Conservation (phyloP, 2,797 vertebrate species). For the Nannoperca australis region DNA sequence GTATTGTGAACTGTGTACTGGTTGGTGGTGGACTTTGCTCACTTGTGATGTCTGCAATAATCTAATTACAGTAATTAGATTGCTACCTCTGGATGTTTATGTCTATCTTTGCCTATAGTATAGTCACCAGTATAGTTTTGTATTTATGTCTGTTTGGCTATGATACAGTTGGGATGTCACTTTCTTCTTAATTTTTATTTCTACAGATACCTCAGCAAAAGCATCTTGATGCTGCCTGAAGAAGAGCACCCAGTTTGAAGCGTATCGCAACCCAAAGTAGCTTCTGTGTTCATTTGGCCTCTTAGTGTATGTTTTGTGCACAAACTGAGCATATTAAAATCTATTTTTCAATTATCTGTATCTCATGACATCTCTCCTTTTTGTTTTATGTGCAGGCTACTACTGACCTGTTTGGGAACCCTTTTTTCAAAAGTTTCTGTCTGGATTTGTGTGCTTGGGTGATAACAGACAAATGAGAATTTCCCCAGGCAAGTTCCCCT, state of each 20-base stretch:
- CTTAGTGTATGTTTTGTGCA: not conserved
- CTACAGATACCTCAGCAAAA: too few relatives aligned
- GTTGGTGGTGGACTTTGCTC: not conserved
- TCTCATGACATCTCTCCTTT: too few relatives aligned
- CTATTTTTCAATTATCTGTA: not conserved
- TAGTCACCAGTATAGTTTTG: not conserved
- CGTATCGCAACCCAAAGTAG: not conserved
- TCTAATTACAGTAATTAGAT: not conserved
- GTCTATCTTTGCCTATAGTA: not conserved
- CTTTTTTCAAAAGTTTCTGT: not conserved
- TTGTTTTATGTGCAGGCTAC: not conserved
- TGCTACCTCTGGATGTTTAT: not conserved
- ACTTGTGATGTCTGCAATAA: too few relatives aligned
- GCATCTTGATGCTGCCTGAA: too few relatives aligned
- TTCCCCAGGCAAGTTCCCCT: slow-evolving; percentile 1
- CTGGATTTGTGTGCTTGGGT: slow-evolving; percentile 6
- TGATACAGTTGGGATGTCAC: not conserved
- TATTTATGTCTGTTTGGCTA: not conserved
- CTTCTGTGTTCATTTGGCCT: not conserved
- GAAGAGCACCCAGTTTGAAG: too few relatives aligned
- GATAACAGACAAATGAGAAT: slow-evolving; percentile 21
- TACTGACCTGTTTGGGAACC: not conserved
- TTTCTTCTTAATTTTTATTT: too few relatives aligned
- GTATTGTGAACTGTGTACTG: not conserved
- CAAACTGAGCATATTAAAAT: not conserved